phyloP scores from a whole-genome alignment of 2,888 invertebrate species.

The Parascotia fuliginaria region DNA sequence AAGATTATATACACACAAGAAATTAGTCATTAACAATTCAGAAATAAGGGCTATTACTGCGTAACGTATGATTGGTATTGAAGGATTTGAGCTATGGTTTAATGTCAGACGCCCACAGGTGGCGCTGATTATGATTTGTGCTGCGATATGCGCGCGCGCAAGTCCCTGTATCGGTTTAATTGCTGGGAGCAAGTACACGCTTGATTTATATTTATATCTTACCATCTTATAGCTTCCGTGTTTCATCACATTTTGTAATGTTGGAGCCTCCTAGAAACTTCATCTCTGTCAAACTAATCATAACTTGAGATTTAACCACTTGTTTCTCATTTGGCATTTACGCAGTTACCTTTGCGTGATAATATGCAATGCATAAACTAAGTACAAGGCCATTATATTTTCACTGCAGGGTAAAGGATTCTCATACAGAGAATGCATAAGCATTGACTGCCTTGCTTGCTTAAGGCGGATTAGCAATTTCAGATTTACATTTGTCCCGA shows the following conservation, averaged over 20 bases:
- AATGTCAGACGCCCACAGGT: slow-evolving; percentile 59
- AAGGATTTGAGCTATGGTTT: slow-evolving; percentile 46
- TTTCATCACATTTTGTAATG: slow-evolving; percentile 24
- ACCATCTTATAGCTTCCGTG: slow-evolving; percentile 38
- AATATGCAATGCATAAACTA: too few relatives aligned
- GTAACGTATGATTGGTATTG: slow-evolving; percentile 24
- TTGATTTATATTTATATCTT: slow-evolving; percentile 46
- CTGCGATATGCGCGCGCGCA: slow-evolving; percentile 48
- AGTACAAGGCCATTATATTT: too few relatives aligned
- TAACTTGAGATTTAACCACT: too few relatives aligned
- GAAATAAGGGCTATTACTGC: slow-evolving; percentile 22
- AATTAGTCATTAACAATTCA: slow-evolving; percentile 15
- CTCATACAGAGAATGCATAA: too few relatives aligned
- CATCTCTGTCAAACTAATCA: too few relatives aligned
- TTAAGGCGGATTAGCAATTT: too few relatives aligned
- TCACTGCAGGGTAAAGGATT: too few relatives aligned
- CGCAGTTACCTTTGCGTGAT: too few relatives aligned
- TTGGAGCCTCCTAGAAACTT: background rate
- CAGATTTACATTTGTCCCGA: too few relatives aligned
- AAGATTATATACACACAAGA: slow-evolving; percentile 9
- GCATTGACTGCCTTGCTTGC: too few relatives aligned
- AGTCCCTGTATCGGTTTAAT: slow-evolving; percentile 40
- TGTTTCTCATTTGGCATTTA: too few relatives aligned
- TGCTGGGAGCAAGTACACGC: slow-evolving; percentile 41
- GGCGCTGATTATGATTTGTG: slow-evolving; percentile 68